A percentile compares a stretch with the other conserved stretches of the same genome.
Evolutionary conservation across 2,888 invertebrate genomes (phyloP).

Genomic region (Caenorhabditis angaria): DNA sequence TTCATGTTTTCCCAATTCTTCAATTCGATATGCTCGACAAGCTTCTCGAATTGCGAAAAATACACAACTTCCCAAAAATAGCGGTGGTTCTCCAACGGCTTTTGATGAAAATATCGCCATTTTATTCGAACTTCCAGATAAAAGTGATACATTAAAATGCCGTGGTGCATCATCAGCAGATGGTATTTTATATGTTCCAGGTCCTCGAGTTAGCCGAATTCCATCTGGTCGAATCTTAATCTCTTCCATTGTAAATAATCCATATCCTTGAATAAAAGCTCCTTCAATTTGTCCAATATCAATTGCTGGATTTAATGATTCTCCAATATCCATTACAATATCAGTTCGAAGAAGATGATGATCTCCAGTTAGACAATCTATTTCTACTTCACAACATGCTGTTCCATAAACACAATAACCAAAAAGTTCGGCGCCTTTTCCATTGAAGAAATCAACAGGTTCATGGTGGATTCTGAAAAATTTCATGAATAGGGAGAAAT

Average conservation of each 20-base stretch:
- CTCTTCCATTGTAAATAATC: slow-evolving; percentile 89
- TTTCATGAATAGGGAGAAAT: too few relatives aligned
- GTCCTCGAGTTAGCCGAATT: slow-evolving; percentile 80
- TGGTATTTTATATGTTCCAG: slow-evolving; percentile 92
- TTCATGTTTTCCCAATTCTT: slow-evolving; percentile 43
- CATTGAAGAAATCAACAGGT: slow-evolving; percentile 62
- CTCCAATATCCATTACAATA: slow-evolving; percentile 95
- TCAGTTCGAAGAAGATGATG: slow-evolving; percentile 88
- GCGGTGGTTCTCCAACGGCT: slow-evolving; percentile 94
- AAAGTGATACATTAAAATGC: slow-evolving; percentile 88
- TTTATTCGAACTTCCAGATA: slow-evolving; percentile 89
- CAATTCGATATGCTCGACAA: slow-evolving; percentile 80
- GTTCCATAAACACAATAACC: slow-evolving; percentile 88
- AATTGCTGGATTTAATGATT: slow-evolving; percentile 93
- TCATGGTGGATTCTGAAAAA: slow-evolving; percentile 59
- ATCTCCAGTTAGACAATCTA: slow-evolving; percentile 92
- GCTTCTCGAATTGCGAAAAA: slow-evolving; percentile 89
- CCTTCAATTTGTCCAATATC: slow-evolving; percentile 97
- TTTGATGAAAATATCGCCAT: slow-evolving; percentile 93
- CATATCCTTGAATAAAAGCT: slow-evolving; percentile 91
- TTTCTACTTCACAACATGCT: slow-evolving; percentile 87
- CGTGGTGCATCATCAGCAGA: slow-evolving; percentile 89
- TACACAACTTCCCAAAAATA: slow-evolving; percentile 86
- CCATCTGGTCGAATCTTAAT: slow-evolving; percentile 80
- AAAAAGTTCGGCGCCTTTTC: slow-evolving; percentile 81